These are phyloP conservation scores for Diplazon laetatorius DNA, from an alignment of 2,888 invertebrate species.

Conservation along the genomic window DNA sequence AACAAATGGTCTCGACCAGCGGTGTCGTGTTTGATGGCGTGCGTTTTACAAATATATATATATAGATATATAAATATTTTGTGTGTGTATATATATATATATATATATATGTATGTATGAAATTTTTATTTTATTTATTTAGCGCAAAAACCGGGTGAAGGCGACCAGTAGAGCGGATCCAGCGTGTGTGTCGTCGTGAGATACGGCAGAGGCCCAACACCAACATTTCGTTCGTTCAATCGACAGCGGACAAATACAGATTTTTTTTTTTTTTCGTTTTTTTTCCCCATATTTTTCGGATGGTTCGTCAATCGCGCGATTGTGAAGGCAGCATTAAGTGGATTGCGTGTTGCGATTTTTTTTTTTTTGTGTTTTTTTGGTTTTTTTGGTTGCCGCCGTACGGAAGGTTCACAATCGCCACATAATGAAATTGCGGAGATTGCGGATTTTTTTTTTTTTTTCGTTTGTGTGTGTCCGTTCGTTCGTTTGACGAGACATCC, in stretches of 20 bases:
- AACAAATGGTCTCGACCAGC: constrained; percentile 28
- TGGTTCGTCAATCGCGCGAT: constrained; percentile 52
- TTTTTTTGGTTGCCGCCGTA: too few species aligned
- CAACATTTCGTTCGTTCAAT: constrained; percentile 60
- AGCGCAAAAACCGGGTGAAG: constrained; percentile 69
- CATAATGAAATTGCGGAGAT: constrained; percentile 65
- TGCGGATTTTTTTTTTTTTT: constrained; percentile 45
- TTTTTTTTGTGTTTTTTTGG: constrained; percentile 42
- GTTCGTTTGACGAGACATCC: constrained; percentile 45
- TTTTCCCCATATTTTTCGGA: constrained; percentile 37
- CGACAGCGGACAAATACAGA: constrained; percentile 51
- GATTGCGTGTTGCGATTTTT: constrained; percentile 45
- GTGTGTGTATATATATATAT: constrained; percentile 23
- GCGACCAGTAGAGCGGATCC: constrained; percentile 71
- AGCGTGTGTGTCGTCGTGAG: constrained; percentile 70
- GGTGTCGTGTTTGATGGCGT: constrained; percentile 51
- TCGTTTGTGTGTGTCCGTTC: constrained; percentile 36
- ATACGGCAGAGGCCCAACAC: constrained; percentile 67
- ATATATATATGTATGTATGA: constrained; percentile 21
- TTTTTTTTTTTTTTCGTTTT: constrained; percentile 31
- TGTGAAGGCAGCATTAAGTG: constrained; percentile 53
- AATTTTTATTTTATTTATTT: constrained; percentile 51
- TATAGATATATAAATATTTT: too few species aligned
- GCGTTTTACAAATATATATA: constrained; percentile 41
- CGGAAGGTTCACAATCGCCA: constrained; percentile 73